Evolutionary conservation across 2,797 vertebrate species (phyloP).

Genomic region (Garrulus glandarius): DNA sequence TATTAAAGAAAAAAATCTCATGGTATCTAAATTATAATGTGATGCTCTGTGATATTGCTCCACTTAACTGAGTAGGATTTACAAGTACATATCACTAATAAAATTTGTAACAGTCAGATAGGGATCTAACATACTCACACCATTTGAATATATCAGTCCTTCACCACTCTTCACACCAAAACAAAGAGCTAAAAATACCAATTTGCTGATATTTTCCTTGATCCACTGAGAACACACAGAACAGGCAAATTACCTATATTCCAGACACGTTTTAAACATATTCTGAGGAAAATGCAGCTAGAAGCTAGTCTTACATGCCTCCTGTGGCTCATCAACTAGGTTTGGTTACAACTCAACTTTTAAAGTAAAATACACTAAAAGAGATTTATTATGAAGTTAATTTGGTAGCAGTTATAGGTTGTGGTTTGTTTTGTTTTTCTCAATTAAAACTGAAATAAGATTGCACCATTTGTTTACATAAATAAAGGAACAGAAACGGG

Average conservation of each 20-base stretch:
- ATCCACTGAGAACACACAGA: neutral
- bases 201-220: neutral
- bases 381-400: neutral
- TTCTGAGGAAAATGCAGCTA: neutral
- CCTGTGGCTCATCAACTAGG: neutral
- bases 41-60: neutral
- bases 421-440: neutral
- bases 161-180: neutral
- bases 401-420: neutral
- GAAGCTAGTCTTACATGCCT: neutral
- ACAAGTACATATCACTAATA: neutral
- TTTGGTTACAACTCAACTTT: neutral
- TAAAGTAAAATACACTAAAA: neutral
- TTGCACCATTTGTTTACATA: neutral
- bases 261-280: neutral
- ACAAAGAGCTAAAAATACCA: neutral
- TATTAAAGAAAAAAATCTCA: neutral
- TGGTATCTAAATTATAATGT: neutral
- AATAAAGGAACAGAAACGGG: neutral
- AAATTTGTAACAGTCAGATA: neutral
- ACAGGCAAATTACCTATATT: neutral
- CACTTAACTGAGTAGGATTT: neutral
- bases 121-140: neutral
- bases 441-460: neutral
- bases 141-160: neutral